Evolutionary conservation across 2,888 invertebrate species (phyloP).

Genomic region (Labia minor): DNA sequence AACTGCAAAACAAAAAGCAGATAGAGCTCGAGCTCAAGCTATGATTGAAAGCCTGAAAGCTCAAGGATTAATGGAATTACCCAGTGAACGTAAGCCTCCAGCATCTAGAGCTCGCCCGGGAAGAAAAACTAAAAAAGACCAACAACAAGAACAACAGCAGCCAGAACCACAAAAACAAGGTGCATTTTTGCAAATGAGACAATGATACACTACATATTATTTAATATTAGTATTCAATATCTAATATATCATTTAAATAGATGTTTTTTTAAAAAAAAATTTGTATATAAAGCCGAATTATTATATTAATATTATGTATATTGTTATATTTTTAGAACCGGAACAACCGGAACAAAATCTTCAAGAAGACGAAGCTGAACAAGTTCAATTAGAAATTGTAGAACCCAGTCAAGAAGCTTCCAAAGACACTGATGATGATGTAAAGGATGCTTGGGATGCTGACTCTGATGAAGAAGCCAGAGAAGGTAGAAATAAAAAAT

Average conservation of each 20-base stretch:
- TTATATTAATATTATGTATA: no score
- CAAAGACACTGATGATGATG: conserved; percentile 34
- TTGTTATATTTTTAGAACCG: conserved; percentile 42
- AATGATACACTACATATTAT: no score
- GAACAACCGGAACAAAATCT: conserved; percentile 38
- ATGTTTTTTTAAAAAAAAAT: no score
- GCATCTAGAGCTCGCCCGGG: background rate
- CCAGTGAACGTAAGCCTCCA: conserved; percentile 46
- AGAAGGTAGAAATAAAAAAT: conserved; percentile 29
- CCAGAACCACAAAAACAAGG: background rate
- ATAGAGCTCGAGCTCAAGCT: conserved; percentile 76
- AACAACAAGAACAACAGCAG: conserved; percentile 42
- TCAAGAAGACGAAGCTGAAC: conserved; percentile 18
- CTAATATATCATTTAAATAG: no score
- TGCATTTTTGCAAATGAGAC: no score
- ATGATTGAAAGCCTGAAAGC: conserved; percentile 81
- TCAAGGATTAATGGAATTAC: conserved; percentile 66
- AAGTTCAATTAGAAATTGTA: conserved; percentile 39
- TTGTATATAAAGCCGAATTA: no score
- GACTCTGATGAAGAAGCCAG: conserved; percentile 30
- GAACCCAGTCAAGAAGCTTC: conserved; percentile 39
- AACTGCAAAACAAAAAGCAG: conserved; percentile 87
- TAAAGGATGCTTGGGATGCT: conserved; percentile 32
- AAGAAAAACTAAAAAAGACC: conserved; percentile 49
- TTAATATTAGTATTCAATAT: no score